phyloP scores from a whole-genome alignment of 2,797 vertebrate genomes.

The Nannoperca obscura region DNA sequence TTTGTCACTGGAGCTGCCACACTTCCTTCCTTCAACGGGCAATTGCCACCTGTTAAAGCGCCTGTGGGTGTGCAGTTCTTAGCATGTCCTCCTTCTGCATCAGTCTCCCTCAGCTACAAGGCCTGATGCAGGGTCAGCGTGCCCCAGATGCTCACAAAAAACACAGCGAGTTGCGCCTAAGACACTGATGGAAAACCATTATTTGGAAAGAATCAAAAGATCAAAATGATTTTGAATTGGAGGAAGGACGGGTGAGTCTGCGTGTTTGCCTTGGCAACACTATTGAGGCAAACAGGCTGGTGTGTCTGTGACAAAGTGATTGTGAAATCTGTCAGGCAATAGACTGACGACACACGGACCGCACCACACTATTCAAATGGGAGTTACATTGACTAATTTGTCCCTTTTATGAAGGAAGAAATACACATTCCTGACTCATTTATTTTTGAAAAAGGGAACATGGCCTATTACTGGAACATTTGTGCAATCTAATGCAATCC shows the following conservation, averaged over 20 bases:
- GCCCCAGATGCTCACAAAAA: background rate
- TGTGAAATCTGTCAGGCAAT: background rate
- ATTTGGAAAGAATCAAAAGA: background rate
- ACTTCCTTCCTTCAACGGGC: background rate
- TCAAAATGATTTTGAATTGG: background rate
- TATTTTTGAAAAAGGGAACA: background rate
- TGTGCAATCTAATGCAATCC: background rate
- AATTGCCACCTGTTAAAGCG: background rate
- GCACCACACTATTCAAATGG: background rate
- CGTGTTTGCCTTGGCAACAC: too few relatives aligned
- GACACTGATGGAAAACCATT: background rate
- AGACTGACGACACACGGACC: background rate
- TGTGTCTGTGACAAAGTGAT: background rate
- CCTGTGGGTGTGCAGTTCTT: background rate
- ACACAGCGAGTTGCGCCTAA: background rate
- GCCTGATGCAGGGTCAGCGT: background rate
- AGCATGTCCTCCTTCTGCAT: background rate
- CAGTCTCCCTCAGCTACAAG: background rate
- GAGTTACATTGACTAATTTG: slow-evolving; percentile 1
- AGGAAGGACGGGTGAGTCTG: too few relatives aligned
- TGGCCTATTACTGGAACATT: too few relatives aligned
- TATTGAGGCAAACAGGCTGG: background rate
- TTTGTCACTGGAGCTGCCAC: background rate
- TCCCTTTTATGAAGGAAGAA: background rate
- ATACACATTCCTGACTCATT: background rate